Evolutionary conservation across 2,113 vertebrate genomes (phyloP), one percentile per base, ranked within the genome.

Genomic region (Sebastes fasciatus): DNA sequence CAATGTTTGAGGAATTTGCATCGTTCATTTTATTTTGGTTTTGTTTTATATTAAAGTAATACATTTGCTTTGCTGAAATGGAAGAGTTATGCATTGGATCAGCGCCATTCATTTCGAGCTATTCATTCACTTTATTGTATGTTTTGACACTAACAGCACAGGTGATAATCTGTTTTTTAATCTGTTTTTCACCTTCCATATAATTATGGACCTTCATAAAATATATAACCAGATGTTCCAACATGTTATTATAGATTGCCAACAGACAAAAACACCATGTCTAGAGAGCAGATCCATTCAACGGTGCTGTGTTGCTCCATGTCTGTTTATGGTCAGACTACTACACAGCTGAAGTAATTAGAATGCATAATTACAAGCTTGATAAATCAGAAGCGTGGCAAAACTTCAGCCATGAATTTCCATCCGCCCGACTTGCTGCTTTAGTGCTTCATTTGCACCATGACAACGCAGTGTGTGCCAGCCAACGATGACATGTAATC

Each of bases 371-470:
- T 86, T 83, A 83, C 79, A 79, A 80, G 54, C 63, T 55, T 45
- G 19, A 54, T 71, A 79, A 88, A 75, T 17, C 82, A 80, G 65
- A 57, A 66, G 69, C 40, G 4, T 46, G 55, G 67, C 54, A 58
- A 77, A 88, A 73, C 68, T 19, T 84, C n/a, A 66, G 69, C 78
- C 40, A 54, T 83, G 66, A 78, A 76, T 90, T 82, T 87, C 74
- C 84, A 82, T 86, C 54, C 52, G 49, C 46, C 81, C 79, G 84
- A 88, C 63, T 85, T 68, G 76, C 82, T 80, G 77, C 58, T 67
- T 6, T 58, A 61, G 12, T 64, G 14, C 67, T 86, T 72, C 23
- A 80, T 76, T 76, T 19, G 17, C 74, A 83, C 57, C 55, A 76
- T 66, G 54, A 52, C 60, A 51, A 57, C n/a, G 14, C 34, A 34